These are phyloP conservation scores for Drosophila nr. perissopoda DNA, from an alignment of 2,888 invertebrate genomes.

Conservation along the genomic window DNA sequence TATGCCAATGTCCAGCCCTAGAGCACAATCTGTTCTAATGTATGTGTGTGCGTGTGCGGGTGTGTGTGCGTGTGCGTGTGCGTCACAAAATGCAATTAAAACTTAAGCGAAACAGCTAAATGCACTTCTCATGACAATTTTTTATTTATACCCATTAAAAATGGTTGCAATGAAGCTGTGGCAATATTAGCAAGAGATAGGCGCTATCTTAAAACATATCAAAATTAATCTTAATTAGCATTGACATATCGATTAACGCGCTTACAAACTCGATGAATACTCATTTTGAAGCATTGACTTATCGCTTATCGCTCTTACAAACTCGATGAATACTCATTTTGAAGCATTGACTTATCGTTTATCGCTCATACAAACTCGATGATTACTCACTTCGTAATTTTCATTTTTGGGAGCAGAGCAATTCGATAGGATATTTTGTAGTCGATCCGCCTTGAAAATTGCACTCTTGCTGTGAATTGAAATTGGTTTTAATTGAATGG, in stretches of 20 bases:
- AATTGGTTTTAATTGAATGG: constrained; percentile 67
- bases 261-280: no score
- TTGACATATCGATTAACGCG: not conserved
- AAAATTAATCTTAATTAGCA: not conserved
- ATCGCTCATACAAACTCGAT: not conserved
- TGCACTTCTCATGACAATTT: constrained; percentile 29
- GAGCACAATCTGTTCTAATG: no score
- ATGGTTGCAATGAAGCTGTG: not conserved
- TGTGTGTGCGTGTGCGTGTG: not conserved
- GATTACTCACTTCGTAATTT: not conserved
- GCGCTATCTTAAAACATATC: not conserved
- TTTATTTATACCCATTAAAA: not conserved
- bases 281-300: no score
- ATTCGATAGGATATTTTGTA: not conserved
- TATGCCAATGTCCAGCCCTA: constrained; percentile 63
- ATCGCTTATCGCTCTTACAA: no score
- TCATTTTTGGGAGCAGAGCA: not conserved
- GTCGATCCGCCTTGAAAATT: not conserved
- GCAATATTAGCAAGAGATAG: not conserved
- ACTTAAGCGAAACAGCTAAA: constrained; percentile 41
- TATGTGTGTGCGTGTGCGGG: not conserved
- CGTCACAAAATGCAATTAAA: constrained; percentile 62
- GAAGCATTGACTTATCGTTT: no score
- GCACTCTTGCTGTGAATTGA: constrained; percentile 25
- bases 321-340: no score